These are phyloP conservation scores for Phoxinus phoxinus DNA, from an alignment of 2,113 vertebrate genomes.

Conservation along the genomic window DNA sequence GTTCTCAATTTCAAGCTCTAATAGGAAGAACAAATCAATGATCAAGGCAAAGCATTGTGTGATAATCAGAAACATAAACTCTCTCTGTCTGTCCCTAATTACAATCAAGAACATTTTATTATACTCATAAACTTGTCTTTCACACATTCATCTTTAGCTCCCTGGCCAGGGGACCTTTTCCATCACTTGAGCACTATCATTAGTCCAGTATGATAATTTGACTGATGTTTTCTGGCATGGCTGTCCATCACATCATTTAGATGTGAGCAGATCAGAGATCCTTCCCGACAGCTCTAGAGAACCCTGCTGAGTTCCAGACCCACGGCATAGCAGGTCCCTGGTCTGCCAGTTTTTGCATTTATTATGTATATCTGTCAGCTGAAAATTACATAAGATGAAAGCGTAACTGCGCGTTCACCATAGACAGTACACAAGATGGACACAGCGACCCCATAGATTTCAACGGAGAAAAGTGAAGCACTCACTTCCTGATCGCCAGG, in stretches of 20 bases:
- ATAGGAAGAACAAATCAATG: neutral
- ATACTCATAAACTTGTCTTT: neutral
- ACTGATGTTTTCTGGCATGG: slow-evolving; percentile 25
- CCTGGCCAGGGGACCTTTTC: neutral
- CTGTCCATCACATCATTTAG: slow-evolving; percentile 3
- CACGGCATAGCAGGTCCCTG: neutral
- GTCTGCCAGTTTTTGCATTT: neutral
- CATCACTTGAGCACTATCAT: slow-evolving; percentile 14
- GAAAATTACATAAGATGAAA: neutral
- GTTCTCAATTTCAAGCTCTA: neutral
- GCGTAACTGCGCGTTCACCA: too few species aligned
- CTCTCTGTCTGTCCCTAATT: neutral
- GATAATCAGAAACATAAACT: neutral
- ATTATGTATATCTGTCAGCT: neutral
- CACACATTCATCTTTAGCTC: neutral
- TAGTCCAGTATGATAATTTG: slow-evolving; percentile 7
- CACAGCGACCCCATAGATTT: too few species aligned
- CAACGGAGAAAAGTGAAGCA: too few species aligned
- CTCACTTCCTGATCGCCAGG: too few species aligned
- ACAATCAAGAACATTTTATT: neutral
- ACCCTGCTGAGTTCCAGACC: slow-evolving; percentile 12
- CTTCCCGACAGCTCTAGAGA: neutral
- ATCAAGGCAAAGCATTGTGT: neutral
- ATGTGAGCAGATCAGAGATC: neutral
- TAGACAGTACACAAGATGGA: too few species aligned